These are phyloP conservation scores for Dipus sagitta DNA, from an alignment of 2,797 vertebrate species.

Conservation along the genomic window DNA sequence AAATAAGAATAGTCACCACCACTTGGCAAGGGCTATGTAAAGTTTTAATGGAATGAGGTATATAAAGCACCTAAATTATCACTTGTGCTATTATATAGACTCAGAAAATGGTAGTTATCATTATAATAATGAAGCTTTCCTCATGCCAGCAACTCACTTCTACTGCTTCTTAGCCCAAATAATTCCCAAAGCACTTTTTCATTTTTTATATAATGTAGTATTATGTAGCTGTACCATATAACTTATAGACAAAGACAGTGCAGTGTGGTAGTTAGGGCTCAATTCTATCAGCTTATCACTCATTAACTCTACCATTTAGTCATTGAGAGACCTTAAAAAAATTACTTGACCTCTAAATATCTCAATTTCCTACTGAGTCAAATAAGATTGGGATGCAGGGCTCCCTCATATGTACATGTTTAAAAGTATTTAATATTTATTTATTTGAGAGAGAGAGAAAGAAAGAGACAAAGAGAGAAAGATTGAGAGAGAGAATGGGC, in stretches of 20 bases:
- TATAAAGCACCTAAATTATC: conserved; percentile 39
- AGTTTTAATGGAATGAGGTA: conserved; percentile 61
- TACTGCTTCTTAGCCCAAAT: conserved; percentile 29
- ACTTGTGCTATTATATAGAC: conserved; percentile 22
- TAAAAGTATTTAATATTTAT: background rate
- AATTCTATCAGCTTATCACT: background rate
- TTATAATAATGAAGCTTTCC: conserved; percentile 38
- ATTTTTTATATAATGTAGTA: background rate
- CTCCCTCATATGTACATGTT: background rate
- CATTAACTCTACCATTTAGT: background rate
- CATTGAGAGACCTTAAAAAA: background rate
- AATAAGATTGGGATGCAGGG: background rate
- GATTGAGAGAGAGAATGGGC: too few relatives aligned
- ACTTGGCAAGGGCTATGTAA: background rate
- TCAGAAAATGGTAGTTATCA: conserved; percentile 45
- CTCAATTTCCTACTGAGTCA: background rate
- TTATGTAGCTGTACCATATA: background rate
- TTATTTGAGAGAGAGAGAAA: too few relatives aligned
- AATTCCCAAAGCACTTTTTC: conserved; percentile 28
- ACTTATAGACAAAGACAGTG: background rate
- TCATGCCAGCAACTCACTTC: background rate
- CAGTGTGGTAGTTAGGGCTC: background rate
- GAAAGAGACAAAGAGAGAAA: too few relatives aligned
- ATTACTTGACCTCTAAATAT: background rate
- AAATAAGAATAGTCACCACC: conserved; percentile 40